Base-by-base conservation (phyloP, 2,113 vertebrate species). In the Apeltes quadracus region DNA sequence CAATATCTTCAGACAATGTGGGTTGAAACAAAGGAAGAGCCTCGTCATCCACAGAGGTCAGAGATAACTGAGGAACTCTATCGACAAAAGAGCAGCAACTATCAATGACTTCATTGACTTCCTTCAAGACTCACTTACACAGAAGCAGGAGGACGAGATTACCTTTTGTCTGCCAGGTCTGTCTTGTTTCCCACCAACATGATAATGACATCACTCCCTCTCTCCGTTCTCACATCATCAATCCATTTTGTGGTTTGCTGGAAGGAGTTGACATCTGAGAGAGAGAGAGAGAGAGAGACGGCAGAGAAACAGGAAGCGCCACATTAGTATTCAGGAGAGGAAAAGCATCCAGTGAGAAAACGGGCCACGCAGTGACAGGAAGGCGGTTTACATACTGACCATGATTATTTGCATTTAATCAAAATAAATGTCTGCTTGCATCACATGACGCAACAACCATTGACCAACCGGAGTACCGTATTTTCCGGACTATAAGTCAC, bases 211-310 rank as follows among this genome's bases (percentile, higher is more conserved):
- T 99, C 97, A 67, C 97, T 95, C 93, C 97, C 97, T 93, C 97
- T 92, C 94, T 99, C 97, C 76, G 97, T 99, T 93, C 97, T 93
- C 90, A 99, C 97, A 6, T 99, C 97, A 70, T 99, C 97, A 20
- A 99, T 99, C 97, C 97, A 99, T 91, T 99, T 99, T 87, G 97
- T 98, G 76, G 97, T 99, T 93, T 99, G 97, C 91, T 99, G 97
- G 94, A 99, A 99, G 29, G 97, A 99, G 93, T 99, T 99, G 88
- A 99, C 96, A 84, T 99, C 97, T 99, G 87, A 22, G 58, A 63
- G 51, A 69, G 41, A 69, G 50, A 41, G 29, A 32, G 29, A 29
- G 58, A 63, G 51, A 69, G 41, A 69, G 46, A 41, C 0, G 1
- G 11, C 13, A 12, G 43, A 44, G 11, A 55, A 23, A 62, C 12